Conservation (phyloP, 1,140 invertebrate genomes). For the Cydia splendana region DNA sequence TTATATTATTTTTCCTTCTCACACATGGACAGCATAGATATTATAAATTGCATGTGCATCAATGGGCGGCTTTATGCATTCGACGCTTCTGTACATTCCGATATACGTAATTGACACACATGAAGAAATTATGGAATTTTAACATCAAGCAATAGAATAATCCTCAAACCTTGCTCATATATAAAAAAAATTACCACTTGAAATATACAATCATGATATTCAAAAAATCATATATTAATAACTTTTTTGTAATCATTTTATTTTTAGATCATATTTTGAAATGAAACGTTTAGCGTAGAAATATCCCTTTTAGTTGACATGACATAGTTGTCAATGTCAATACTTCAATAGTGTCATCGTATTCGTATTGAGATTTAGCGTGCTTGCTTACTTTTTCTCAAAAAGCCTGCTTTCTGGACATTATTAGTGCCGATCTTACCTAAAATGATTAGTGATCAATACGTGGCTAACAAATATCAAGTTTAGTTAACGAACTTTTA, state of each 20-base stretch:
- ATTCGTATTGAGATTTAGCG: neutral
- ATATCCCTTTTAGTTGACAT: neutral
- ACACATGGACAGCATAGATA: too few species aligned
- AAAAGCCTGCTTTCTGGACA: neutral
- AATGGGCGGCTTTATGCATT: too few species aligned
- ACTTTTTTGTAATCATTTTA: too few species aligned
- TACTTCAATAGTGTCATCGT: constrained; percentile 1
- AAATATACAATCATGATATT: too few species aligned
- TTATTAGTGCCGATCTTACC: neutral
- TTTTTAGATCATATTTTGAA: neutral
- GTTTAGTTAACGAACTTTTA: constrained; percentile 3
- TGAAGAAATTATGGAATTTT: neutral
- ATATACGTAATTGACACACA: neutral
- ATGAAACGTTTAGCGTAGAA: neutral
- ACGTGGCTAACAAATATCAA: neutral
- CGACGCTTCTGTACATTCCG: neutral
- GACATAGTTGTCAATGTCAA: neutral
- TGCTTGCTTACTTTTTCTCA: neutral
- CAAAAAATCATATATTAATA: too few species aligned
- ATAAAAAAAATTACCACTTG: too few species aligned
- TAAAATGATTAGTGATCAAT: neutral
- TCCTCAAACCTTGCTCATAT: too few species aligned
- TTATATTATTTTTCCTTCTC: too few species aligned
- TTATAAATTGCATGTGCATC: too few species aligned
- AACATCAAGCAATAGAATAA: too few species aligned